These are phyloP conservation scores for Mesitornis unicolor DNA, from an alignment of 2,113 vertebrate species.

Conservation along the genomic window DNA sequence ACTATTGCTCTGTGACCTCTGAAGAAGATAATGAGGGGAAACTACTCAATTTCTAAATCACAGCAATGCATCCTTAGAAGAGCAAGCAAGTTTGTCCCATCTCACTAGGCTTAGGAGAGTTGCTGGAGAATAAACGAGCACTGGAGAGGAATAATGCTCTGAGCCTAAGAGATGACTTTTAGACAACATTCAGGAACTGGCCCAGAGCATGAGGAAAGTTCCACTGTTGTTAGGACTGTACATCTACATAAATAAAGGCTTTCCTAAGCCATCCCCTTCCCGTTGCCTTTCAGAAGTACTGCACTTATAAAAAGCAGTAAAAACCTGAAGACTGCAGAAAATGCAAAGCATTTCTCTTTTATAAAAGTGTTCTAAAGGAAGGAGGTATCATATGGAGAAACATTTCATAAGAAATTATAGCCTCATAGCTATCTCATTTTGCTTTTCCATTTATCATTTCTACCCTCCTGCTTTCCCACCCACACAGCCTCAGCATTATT, in stretches of 20 bases:
- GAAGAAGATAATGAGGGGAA: not conserved
- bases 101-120: not conserved
- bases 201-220: not conserved
- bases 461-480: conserved; percentile 13
- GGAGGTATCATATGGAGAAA: not conserved
- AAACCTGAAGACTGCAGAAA: not conserved
- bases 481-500: not conserved
- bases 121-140: not conserved
- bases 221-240: not conserved
- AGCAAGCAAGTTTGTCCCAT: not conserved
- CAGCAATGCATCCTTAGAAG: not conserved
- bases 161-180: not conserved
- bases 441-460: not conserved
- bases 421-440: not conserved
- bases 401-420: conserved; percentile 10
- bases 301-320: not conserved
- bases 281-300: not conserved
- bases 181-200: not conserved
- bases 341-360: not conserved
- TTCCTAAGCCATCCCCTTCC: not conserved
- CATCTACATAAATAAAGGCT: not conserved
- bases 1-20: rapidly evolving
- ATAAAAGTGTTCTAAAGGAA: not conserved
- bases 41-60: not conserved
- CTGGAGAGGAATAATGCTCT: not conserved